Evolutionary conservation across 2,113 vertebrate species (phyloP).

Genomic region (Gallinago undulata): DNA sequence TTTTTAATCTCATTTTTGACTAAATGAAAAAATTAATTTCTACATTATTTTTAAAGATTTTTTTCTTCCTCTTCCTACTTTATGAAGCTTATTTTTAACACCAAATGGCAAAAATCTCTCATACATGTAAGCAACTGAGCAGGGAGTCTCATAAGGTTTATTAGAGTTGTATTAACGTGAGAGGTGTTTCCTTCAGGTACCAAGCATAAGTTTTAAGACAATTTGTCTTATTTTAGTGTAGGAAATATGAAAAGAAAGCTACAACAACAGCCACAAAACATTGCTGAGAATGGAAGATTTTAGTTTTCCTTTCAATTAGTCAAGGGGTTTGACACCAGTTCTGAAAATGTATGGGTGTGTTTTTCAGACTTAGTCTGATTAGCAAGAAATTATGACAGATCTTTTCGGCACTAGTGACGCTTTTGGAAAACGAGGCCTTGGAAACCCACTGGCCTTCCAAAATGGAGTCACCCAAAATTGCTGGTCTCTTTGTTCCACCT

Average conservation of each 20-base stretch:
- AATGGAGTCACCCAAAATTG: neutral
- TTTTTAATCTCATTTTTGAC: neutral
- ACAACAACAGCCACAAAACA: neutral
- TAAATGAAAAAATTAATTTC: neutral
- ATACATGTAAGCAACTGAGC: neutral
- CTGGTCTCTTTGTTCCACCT: neutral
- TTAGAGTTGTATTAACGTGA: neutral
- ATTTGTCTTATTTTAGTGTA: neutral
- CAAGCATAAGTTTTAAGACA: neutral
- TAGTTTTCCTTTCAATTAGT: neutral
- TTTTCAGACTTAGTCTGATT: neutral
- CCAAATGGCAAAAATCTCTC: neutral
- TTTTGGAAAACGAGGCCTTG: neutral
- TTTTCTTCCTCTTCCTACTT: neutral
- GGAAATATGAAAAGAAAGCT: neutral
- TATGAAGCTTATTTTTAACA: neutral
- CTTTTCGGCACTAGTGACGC: fast-evolving
- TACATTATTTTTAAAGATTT: neutral
- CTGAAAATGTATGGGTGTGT: neutral
- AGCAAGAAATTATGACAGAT: neutral
- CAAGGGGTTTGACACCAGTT: neutral
- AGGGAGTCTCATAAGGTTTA: neutral
- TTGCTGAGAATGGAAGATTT: neutral
- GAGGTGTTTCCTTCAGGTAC: neutral
- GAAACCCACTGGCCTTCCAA: neutral